Base-by-base conservation (phyloP, 53 echinoderm and acorn worm genomes). In the Astropecten irregularis region DNA sequence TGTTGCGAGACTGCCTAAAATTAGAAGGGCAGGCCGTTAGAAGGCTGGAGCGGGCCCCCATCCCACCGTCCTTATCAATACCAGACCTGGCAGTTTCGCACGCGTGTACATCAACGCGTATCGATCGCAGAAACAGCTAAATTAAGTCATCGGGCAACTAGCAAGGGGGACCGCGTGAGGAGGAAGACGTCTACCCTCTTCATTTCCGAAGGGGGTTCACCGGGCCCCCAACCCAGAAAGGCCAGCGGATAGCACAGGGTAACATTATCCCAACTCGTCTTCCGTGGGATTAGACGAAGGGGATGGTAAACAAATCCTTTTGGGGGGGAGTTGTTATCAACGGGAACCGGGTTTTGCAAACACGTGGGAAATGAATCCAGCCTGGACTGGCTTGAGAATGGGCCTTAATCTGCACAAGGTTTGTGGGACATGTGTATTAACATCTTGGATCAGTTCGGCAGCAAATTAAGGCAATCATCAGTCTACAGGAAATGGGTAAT, bases 31-130 rank as follows among this genome's bases (percentile, higher is more conserved):
- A n/a, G n/a, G n/a, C n/a, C n/a, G n/a, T n/a, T n/a, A n/a, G n/a
- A n/a, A n/a, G n/a, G 42, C 42, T 42, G 42, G 42, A 11, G 6
- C 42, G 42, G 42, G 42, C 6, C 6, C 42, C 11, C 6, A 11
- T 42, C 42, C 42, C 42, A 42, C 6, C 42, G 11, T 11, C 34
- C 42, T 77, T 58, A 77, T 79, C 61, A 32, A 61, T 61, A 79
- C 29, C 79, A 79, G 44, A 48, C 79, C 77, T 18, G 40, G 4
- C n/a, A 46, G 48, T 15, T 33, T 33, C 48, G 40, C 71, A 20
- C 71, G 50, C 79, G 21, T 79, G 79, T 79, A 79, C 49, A 79
- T 79, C 79, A 79, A 79, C 79, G 56, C 19, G 42, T 79, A 79
- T 79, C 79, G 79, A 79, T 62, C 62, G 15, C 79, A 46, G 61